Percentiles rank a stretch among this genome's conserved stretches.
Conservation (phyloP, 1,140 invertebrate species). For the Drosophila erecta region DNA sequence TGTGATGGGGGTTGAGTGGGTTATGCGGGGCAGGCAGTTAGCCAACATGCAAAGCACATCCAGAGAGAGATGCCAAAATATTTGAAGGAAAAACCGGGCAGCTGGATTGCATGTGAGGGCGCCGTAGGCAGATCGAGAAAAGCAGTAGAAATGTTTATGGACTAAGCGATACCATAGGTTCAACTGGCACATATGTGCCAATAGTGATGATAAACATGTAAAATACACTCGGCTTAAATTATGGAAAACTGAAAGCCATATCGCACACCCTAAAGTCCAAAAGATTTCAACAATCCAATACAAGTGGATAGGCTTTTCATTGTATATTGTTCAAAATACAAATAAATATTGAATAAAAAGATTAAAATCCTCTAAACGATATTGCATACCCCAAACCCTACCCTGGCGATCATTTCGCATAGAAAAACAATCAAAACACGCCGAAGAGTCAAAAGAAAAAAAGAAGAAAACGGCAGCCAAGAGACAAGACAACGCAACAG, state of each 20-base stretch:
- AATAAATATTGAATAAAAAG: too few species aligned
- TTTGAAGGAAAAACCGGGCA: conserved; percentile 34
- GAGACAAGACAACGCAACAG: conserved; percentile 66
- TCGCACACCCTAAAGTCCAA: too few species aligned
- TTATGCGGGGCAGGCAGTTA: conserved; percentile 53
- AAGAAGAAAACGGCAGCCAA: conserved; percentile 14
- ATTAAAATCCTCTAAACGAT: background rate
- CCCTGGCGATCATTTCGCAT: conserved; percentile 27
- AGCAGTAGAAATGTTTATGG: conserved; percentile 1
- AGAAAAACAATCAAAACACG: conserved; percentile 68
- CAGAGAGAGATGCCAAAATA: conserved; percentile 49
- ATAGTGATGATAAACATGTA: too few species aligned
- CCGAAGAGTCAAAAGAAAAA: background rate
- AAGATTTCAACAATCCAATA: too few species aligned
- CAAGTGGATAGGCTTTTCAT: too few species aligned
- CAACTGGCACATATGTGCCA: too few species aligned
- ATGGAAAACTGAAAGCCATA: too few species aligned
- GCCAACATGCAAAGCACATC: conserved; percentile 68
- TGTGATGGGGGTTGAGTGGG: conserved; percentile 14
- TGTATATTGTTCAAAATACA: background rate
- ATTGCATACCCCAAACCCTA: conserved; percentile 6
- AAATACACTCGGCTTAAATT: too few species aligned
- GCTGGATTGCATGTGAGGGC: conserved; percentile 70
- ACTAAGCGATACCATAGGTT: background rate
- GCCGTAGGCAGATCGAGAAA: conserved; percentile 49